A percentile compares a stretch with the other conserved stretches of the same genome.
These are phyloP conservation scores for Thera obeliscata DNA, from an alignment of 2,888 invertebrate species.

Conservation along the genomic window DNA sequence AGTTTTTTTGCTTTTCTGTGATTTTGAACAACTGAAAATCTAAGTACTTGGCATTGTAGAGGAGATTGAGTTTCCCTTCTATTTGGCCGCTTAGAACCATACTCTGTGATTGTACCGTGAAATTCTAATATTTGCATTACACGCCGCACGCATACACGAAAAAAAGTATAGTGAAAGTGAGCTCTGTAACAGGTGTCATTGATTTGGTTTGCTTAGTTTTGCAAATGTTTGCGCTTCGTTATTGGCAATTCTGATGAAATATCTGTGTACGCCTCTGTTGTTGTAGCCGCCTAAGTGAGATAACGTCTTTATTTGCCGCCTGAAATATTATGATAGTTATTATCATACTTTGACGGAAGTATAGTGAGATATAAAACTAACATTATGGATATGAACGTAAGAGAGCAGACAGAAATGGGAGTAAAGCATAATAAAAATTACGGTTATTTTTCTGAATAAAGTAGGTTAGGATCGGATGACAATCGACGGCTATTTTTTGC, in stretches of 20 bases:
- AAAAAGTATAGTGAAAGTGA: slow-evolving; percentile 72
- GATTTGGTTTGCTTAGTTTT: slow-evolving; percentile 64
- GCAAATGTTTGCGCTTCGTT: slow-evolving; percentile 51
- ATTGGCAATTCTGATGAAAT: slow-evolving; percentile 49
- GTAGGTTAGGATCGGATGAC: neutral
- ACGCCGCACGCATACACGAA: slow-evolving; percentile 57
- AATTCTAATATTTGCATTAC: slow-evolving; percentile 72
- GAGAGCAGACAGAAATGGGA: slow-evolving; percentile 7
- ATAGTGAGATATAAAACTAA: slow-evolving; percentile 17
- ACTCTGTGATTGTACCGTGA: slow-evolving; percentile 30
- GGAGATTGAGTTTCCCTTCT: neutral
- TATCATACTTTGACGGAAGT: slow-evolving; percentile 25
- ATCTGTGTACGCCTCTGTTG: slow-evolving; percentile 37
- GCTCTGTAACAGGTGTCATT: slow-evolving; percentile 72
- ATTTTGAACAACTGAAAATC: too few species aligned
- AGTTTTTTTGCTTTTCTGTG: too few species aligned
- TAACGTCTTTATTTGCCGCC: slow-evolving; percentile 32
- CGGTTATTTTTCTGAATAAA: neutral
- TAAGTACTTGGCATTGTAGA: neutral
- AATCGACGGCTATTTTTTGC: too few species aligned
- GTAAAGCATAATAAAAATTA: neutral
- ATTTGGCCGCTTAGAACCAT: neutral
- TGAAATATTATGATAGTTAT: slow-evolving; percentile 32
- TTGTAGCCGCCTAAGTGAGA: slow-evolving; percentile 25
- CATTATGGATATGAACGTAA: slow-evolving; percentile 20